Percentiles rank a stretch among this genome's conserved stretches.
phyloP scores from a whole-genome alignment of 2,797 vertebrate genomes.

The Taeniopygia guttata region DNA sequence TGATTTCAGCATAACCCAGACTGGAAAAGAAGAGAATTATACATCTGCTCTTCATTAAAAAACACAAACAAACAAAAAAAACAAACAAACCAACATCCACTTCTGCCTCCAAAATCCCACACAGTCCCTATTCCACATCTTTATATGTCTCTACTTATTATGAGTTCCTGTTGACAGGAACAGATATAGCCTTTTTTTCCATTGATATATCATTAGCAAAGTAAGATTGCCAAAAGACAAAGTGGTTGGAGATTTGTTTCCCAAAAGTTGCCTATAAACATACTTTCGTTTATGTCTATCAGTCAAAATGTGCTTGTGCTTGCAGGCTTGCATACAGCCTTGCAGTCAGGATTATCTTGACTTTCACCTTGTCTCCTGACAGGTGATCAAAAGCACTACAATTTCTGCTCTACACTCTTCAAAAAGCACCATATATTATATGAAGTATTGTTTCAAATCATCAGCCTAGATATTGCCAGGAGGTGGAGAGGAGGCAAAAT shows the following conservation, averaged over 20 bases:
- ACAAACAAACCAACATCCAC: neutral
- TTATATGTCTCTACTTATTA: neutral
- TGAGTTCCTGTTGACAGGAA: constrained; percentile 5
- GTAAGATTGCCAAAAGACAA: constrained; percentile 13
- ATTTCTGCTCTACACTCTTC: neutral
- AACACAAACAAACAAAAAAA: too few species aligned
- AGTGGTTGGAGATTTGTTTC: neutral
- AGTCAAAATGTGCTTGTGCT: neutral
- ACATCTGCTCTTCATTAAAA: constrained; percentile 20
- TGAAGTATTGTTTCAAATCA: neutral
- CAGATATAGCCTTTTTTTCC: constrained; percentile 32
- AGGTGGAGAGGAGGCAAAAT: neutral
- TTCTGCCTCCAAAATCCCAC: neutral
- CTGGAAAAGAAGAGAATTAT: neutral
- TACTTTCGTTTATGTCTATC: neutral
- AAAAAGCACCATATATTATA: neutral
- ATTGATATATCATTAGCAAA: constrained; percentile 33
- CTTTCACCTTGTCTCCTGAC: neutral
- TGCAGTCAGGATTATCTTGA: neutral
- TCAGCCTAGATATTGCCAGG: neutral
- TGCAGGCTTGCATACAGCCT: neutral
- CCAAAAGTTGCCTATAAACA: constrained; percentile 4
- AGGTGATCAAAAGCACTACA: neutral
- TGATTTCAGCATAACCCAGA: constrained; percentile 22
- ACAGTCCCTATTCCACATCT: constrained; percentile 1